Conservation (phyloP, 2,888 invertebrate species). For the Tetanocera ferruginea region DNA sequence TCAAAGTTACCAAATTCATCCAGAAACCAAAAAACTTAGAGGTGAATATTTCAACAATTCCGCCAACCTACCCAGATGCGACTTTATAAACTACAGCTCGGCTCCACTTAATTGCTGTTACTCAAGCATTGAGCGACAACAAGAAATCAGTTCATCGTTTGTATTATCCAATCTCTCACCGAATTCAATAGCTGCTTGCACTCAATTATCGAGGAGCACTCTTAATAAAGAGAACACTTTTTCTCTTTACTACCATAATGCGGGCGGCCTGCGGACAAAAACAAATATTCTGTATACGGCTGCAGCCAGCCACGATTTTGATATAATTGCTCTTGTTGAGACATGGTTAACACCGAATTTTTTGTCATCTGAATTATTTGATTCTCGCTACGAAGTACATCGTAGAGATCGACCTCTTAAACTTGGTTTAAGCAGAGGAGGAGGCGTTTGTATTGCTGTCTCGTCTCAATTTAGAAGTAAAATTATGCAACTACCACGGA, state of each 20-base stretch:
- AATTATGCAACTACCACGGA: not conserved
- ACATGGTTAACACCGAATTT: not conserved
- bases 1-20: too few relatives aligned
- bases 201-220: too few relatives aligned
- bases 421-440: not conserved
- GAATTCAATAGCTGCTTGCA: too few relatives aligned
- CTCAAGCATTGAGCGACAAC: too few relatives aligned
- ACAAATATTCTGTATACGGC: not conserved
- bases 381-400: not conserved
- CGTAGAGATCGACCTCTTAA: not conserved
- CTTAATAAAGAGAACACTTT: not conserved
- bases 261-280: not conserved
- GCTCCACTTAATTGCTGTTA: too few relatives aligned
- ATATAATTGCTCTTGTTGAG: not conserved
- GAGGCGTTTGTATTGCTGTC: not conserved
- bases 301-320: not conserved
- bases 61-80: too few relatives aligned
- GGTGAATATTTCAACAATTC: too few relatives aligned
- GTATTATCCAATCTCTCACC: too few relatives aligned
- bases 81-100: too few relatives aligned
- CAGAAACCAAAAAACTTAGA: too few relatives aligned
- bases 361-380: not conserved
- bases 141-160: too few relatives aligned
- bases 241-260: conserved; percentile 14
- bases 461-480: not conserved